Evolutionary conservation across 2,888 invertebrate genomes (phyloP), one percentile per base, ranked within the genome.

Genomic region (Ceramica pisi): DNA sequence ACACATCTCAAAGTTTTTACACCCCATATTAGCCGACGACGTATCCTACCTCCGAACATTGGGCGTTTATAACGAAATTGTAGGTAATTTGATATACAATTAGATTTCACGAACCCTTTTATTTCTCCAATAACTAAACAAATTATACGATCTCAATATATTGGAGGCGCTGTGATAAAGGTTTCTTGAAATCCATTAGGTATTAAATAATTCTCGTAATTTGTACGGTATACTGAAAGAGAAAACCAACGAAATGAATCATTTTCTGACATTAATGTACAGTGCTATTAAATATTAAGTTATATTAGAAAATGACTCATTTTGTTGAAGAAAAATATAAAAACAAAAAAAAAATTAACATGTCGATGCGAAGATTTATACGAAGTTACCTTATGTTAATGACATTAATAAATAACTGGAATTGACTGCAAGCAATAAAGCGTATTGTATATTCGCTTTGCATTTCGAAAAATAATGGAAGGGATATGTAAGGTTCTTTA

Each of bases 351-450:
- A 67, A 73, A 69, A 71, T 31, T 31, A 82, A 60, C 48, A 75
- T 73, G 72, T 71, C 56, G 57, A 71, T 48, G 31, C 56, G 76
- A 80, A 74, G 84, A 78, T 72, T 81, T 81, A 65, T 80, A 81
- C 75, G 78, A 85, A 81, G 87, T 89, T 90, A 88, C 89, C 87
- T 78, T 86, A 82, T 82, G 75, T 75, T 85, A 82, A 83, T 77
- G 65, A 79, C 82, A 72, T 83, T 70, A 75, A 79, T 80, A 80
- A 76, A 80, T 83, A 70, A 83, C 87, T 86, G 90, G 90, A 93
- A 91, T 92, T 92, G 92, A 92, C 88, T 89, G 88, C 88, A 88
- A 91, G 91, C 90, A 92, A 91, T 91, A 91, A 88, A 87, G 86
- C 86, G 86, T 86, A 80, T 71, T 70, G 48, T 81, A 80, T 69